Percentiles rank a stretch among this genome's conserved stretches.
Conservation (phyloP, 1,140 invertebrate species). For the Nylanderia fulva region DNA sequence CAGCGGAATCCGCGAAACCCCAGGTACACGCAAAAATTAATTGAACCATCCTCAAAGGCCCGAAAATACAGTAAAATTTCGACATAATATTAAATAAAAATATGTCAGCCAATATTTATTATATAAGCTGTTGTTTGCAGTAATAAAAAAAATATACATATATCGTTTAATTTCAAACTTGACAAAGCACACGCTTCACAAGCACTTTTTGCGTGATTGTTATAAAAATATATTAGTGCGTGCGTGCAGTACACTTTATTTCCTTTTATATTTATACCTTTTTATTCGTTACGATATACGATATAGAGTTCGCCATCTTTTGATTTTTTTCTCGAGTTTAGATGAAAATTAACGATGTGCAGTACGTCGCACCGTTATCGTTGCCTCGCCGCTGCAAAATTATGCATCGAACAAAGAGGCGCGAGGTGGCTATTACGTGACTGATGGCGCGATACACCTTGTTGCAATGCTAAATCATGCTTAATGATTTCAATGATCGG, state of each 20-base stretch:
- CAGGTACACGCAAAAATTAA: slow-evolving; percentile 46
- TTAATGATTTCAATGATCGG: slow-evolving; percentile 47
- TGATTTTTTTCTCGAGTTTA: neutral
- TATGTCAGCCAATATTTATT: slow-evolving; percentile 6
- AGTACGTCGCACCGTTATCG: neutral
- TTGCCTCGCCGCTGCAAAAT: slow-evolving; percentile 26
- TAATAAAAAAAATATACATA: slow-evolving; percentile 4
- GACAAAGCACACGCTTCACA: neutral
- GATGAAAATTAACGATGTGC: neutral
- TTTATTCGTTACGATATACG: neutral
- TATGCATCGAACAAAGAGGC: slow-evolving; percentile 24
- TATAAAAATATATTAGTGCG: neutral
- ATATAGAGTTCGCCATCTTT: neutral
- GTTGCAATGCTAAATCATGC: slow-evolving; percentile 36
- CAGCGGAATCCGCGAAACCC: neutral
- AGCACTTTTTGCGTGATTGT: neutral
- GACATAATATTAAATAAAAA: slow-evolving; percentile 41
- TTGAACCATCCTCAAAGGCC: slow-evolving; percentile 29
- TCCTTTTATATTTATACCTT: neutral
- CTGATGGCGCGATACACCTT: slow-evolving; percentile 36
- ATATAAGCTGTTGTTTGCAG: neutral
- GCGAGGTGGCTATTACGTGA: slow-evolving; percentile 33
- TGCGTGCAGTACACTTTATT: neutral
- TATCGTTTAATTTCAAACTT: slow-evolving; percentile 28
- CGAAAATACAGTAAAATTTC: slow-evolving; percentile 28